A percentile compares a stretch with the other conserved stretches of the same genome.
Evolutionary conservation across 2,888 invertebrate species (phyloP).

Genomic region (Apantesis nais): DNA sequence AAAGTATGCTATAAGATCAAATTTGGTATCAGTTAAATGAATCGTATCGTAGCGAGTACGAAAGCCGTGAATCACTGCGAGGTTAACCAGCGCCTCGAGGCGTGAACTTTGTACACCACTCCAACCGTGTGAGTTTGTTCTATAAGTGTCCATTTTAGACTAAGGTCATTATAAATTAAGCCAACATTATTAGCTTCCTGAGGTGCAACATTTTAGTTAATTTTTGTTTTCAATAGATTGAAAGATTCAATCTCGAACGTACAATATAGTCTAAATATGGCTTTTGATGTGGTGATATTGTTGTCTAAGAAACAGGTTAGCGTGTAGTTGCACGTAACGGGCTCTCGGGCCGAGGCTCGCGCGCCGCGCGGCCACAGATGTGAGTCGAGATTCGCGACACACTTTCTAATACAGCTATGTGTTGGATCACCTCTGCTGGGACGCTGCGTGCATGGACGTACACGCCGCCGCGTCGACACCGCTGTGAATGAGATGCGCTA

Average conservation of each 20-base stretch:
- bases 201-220: background rate
- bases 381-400: constrained; percentile 18
- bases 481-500: constrained; percentile 15
- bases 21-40: background rate
- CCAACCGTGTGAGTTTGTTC: background rate
- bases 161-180: background rate
- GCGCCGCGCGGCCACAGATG: constrained; percentile 3
- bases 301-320: constrained; percentile 6
- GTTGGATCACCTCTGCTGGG: constrained; percentile 14
- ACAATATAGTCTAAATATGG: background rate
- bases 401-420: constrained; percentile 26
- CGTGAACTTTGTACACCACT: background rate
- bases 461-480: background rate
- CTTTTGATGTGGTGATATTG: background rate
- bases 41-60: background rate
- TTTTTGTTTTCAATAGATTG: background rate
- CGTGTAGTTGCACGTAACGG: constrained; percentile 6
- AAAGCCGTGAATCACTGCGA: background rate
- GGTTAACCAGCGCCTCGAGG: background rate
- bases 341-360: constrained; percentile 1
- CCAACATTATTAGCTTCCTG: background rate
- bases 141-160: background rate
- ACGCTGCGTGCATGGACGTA: background rate
- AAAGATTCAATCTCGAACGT: background rate
- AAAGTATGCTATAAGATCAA: background rate